Evolutionary conservation across 2,797 vertebrate species (phyloP).

Genomic region (Heliangelus exortis): DNA sequence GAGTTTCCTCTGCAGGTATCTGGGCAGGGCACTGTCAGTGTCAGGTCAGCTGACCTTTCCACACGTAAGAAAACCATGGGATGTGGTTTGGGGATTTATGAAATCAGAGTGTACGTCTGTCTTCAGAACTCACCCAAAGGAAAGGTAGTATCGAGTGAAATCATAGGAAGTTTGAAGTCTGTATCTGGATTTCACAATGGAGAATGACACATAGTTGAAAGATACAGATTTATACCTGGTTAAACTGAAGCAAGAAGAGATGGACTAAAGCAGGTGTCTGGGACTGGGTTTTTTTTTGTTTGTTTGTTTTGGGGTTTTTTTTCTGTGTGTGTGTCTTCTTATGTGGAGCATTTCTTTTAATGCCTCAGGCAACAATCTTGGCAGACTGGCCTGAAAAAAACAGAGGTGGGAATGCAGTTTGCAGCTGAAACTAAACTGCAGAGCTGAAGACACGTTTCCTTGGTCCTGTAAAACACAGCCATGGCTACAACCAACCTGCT

Average conservation of each 20-base stretch:
- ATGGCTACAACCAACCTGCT: not conserved
- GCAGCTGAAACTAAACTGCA: not conserved
- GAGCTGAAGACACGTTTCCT: not conserved
- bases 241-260: not conserved
- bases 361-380: not conserved
- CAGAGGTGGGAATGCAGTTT: not conserved
- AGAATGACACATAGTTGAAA: not conserved
- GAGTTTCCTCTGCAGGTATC: not conserved
- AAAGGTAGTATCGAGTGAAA: not conserved
- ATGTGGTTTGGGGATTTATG: not conserved
- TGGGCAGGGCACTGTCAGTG: not conserved
- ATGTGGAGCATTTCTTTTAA: not conserved
- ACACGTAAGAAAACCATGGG: rapidly evolving
- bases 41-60: not conserved
- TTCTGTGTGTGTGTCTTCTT: not conserved
- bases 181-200: not conserved
- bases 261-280: not conserved
- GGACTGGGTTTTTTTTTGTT: not conserved
- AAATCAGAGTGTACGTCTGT: not conserved
- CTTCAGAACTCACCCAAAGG: not conserved
- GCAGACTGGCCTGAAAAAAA: not conserved
- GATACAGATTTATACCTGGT: not conserved
- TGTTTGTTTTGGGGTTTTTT: too few relatives aligned
- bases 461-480: not conserved
- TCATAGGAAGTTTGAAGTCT: not conserved